Evolutionary conservation across 1,140 invertebrate species (phyloP), one percentile per base, ranked within the genome.

Genomic region (Cyphomyrmex costatus): DNA sequence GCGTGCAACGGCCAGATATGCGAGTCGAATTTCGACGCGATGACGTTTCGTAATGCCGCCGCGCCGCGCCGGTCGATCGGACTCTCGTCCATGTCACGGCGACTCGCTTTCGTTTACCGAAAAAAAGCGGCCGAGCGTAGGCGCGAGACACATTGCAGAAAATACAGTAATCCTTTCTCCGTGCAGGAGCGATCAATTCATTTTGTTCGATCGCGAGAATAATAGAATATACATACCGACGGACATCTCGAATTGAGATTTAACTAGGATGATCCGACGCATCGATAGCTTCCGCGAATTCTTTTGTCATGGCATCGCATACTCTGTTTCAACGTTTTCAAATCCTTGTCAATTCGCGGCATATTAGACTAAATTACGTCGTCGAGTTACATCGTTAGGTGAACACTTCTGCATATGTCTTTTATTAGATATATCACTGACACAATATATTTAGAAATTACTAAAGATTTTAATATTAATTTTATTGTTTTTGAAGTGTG

Each of bases 1-100:
- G 88, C 74, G 60, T 80, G 88, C 86, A 88, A 86, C 74, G 46
- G 76, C n/a, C n/a, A 68, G 70, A 86, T 76, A 65, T 66, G 84
- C 85, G 70, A 86, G 33, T 78, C 65, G 83, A 89, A 88, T 88
- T 88, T 89, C 85, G 87, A 89, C 61, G 79, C 79, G 73, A 27
- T 89, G 88, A 89, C 84, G 79, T 89, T 89, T 89, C 88, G 88
- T 89, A 89, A 89, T 19, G 56, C 56, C 19, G n/a, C n/a, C n/a
- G n/a, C n/a, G 56, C 56, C n/a, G n/a, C 51, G 53, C 53, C 53
- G 53, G 2, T 21, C 66, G 51, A 33, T 49, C 53, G 73, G 3
- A 0, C 42, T 24, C n/a, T 46, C 60, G 76, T 78, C 61, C 56
- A n/a, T 33, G 56, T 46, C 61, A 58, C 66, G 19, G 12, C 46